Evolutionary conservation across 1,140 invertebrate species (phyloP).

Genomic region (Sminthurides bifidus): DNA sequence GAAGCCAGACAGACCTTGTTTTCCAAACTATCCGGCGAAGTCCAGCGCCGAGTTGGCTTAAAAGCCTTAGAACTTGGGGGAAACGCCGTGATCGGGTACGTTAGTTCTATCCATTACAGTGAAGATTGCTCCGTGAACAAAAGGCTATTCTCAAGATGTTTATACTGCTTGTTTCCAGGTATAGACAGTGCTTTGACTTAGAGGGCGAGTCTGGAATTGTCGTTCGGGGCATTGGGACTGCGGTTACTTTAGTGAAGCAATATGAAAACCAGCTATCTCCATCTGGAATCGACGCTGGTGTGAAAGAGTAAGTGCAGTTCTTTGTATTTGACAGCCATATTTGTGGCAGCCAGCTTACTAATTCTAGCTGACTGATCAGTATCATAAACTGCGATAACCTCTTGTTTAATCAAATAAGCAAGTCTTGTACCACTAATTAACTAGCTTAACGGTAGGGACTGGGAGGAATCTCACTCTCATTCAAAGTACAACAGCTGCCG

Average conservation of each 20-base stretch:
- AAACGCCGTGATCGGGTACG: conserved; percentile 80
- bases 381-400: no score
- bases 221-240: conserved; percentile 79
- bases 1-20: conserved; percentile 92
- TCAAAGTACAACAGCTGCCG: no score
- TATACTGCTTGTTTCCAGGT: conserved; percentile 41
- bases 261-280: conserved; percentile 28
- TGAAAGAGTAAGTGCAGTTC: conserved; percentile 30
- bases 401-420: no score
- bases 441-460: not conserved
- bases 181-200: conserved; percentile 87
- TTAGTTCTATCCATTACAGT: conserved; percentile 1
- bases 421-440: no score
- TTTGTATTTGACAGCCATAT: not conserved
- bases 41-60: conserved; percentile 82
- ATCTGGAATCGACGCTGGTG: not conserved
- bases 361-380: no score
- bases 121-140: not conserved
- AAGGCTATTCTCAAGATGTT: not conserved
- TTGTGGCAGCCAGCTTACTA: no score
- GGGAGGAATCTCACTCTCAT: not conserved
- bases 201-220: conserved; percentile 95
- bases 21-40: conserved; percentile 86
- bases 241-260: conserved; percentile 51
- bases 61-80: conserved; percentile 89